Evolutionary conservation across 2,113 vertebrate genomes (phyloP).

Genomic region (Tetrao urogallus): DNA sequence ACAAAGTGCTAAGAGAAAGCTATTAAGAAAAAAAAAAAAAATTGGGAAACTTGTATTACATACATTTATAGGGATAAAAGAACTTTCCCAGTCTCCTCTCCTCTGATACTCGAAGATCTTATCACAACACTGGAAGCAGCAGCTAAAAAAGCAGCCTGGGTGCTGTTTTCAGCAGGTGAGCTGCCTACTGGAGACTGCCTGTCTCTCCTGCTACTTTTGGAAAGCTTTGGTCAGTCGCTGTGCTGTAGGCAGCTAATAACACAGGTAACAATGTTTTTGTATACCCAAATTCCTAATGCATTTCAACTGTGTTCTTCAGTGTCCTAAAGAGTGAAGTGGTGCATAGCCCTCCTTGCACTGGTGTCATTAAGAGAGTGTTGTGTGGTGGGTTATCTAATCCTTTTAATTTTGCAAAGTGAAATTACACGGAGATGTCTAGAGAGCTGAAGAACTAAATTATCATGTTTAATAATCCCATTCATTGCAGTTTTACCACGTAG

Average conservation of each 20-base stretch:
- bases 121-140: neutral
- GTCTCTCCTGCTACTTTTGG: neutral
- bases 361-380: neutral
- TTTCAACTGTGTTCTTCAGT: neutral
- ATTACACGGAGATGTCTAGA: neutral
- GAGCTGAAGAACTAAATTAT: neutral
- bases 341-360: rapidly evolving
- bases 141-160: neutral
- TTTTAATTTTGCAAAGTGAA: neutral
- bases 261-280: neutral
- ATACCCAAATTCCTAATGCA: neutral
- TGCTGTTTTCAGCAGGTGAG: neutral
- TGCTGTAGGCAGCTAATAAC: neutral
- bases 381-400: neutral
- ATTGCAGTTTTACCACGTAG: neutral
- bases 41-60: neutral
- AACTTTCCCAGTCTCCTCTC: neutral
- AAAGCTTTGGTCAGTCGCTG: neutral
- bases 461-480: neutral
- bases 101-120: neutral
- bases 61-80: neutral
- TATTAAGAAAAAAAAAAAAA: neutral
- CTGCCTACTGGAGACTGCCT: neutral
- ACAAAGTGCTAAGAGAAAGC: neutral
- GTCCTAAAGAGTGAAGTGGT: neutral